Conservation (phyloP, 2,888 invertebrate genomes). For the Mamestra brassicae region DNA sequence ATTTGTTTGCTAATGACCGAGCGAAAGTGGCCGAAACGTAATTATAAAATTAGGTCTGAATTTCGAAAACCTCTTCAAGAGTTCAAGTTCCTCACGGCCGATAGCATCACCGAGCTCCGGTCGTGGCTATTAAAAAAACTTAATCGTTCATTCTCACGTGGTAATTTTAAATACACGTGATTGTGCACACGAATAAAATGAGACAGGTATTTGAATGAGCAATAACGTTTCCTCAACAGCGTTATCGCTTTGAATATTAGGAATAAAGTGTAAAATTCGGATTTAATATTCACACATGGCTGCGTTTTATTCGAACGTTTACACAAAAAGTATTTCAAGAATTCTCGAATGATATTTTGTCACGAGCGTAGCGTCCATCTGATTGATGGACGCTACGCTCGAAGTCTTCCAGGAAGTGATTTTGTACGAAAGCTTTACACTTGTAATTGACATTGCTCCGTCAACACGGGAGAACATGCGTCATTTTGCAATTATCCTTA, state of each 20-base stretch:
- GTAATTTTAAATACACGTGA: constrained; percentile 28
- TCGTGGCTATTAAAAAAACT: constrained; percentile 14
- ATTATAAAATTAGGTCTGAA: constrained; percentile 35
- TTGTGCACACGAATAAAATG: constrained; percentile 28
- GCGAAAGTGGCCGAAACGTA: constrained; percentile 38
- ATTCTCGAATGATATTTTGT: constrained; percentile 19
- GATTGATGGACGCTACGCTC: too few species aligned
- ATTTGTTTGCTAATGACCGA: constrained; percentile 31
- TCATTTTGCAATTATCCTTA: constrained; percentile 36
- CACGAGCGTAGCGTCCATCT: constrained; percentile 8
- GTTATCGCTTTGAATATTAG: constrained; percentile 30
- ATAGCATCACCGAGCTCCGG: too few species aligned
- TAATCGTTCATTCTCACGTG: constrained; percentile 27
- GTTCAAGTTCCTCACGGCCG: constrained; percentile 4
- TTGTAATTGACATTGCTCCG: neutral
- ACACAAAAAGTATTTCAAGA: neutral
- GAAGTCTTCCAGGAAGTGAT: constrained; percentile 9
- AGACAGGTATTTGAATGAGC: constrained; percentile 31
- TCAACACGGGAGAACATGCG: constrained; percentile 16
- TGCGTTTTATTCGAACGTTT: neutral
- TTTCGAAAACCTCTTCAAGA: constrained; percentile 24
- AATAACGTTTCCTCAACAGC: constrained; percentile 10
- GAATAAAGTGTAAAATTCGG: neutral
- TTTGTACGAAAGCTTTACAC: constrained; percentile 10
- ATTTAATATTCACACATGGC: constrained; percentile 1